These are phyloP conservation scores for Sphaerophoria taeniata DNA, from an alignment of 2,888 invertebrate species.

Conservation along the genomic window DNA sequence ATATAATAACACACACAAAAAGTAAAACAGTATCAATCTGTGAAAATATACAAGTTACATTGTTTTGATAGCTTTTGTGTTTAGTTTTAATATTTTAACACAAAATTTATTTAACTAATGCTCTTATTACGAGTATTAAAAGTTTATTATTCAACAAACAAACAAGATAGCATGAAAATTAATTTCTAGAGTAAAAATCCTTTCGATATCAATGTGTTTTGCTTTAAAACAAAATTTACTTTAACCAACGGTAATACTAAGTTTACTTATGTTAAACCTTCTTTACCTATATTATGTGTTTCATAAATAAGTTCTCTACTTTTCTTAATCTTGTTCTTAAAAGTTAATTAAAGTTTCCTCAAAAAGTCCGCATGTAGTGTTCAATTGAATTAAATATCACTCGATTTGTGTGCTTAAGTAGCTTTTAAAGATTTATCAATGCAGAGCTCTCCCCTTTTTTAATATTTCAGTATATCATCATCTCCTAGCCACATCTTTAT, in stretches of 20 bases:
- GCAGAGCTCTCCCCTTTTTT: slow-evolving; percentile 12
- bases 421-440: slow-evolving; percentile 6
- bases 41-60: slow-evolving; percentile 1
- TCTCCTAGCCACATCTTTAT: slow-evolving; percentile 3
- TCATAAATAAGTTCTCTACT: background rate
- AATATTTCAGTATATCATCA: slow-evolving; percentile 40
- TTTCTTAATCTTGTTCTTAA: background rate
- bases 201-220: slow-evolving; percentile 67
- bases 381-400: slow-evolving; percentile 21
- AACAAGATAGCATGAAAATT: slow-evolving; percentile 52
- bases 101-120: background rate
- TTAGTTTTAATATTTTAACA: slow-evolving; percentile 40
- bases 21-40: slow-evolving; percentile 53
- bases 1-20: slow-evolving; percentile 26
- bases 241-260: slow-evolving; percentile 39
- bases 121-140: slow-evolving; percentile 7
- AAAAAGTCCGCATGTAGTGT: slow-evolving; percentile 57
- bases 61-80: slow-evolving; percentile 53
- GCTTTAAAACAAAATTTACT: slow-evolving; percentile 31
- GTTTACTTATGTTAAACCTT: slow-evolving; percentile 49
- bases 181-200: slow-evolving; percentile 62
- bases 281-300: slow-evolving; percentile 1
- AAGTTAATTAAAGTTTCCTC: background rate
- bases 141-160: slow-evolving; percentile 20
- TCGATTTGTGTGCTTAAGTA: slow-evolving; percentile 56